phyloP scores from a whole-genome alignment of 53 echinoderm and acorn worm species.

The Paracentrotus lividus region DNA sequence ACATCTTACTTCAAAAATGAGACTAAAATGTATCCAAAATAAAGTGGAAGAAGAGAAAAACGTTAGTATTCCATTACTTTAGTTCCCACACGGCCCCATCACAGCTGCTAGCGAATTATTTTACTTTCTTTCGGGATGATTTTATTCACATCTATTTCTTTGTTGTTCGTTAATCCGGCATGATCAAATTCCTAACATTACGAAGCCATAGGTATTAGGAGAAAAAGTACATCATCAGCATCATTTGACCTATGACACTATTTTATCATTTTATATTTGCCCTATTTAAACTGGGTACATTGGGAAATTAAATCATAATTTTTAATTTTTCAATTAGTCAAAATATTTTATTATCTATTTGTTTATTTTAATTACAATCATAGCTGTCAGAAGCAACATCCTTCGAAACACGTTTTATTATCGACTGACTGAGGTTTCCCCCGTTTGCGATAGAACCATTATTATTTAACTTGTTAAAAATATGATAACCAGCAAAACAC shows the following conservation, averaged over 20 bases:
- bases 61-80: constrained; percentile 31
- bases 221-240: neutral
- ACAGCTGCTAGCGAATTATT: constrained; percentile 25
- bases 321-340: too few species aligned
- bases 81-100: constrained; percentile 22
- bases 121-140: constrained; percentile 1
- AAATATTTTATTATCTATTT: too few species aligned
- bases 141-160: constrained; percentile 4
- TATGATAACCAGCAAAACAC: too few species aligned
- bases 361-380: too few species aligned
- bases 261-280: neutral
- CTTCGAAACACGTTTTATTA: too few species aligned
- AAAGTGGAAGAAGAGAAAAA: constrained; percentile 22
- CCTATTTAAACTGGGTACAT: neutral
- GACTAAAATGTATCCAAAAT: neutral
- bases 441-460: too few species aligned
- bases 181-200: constrained; percentile 23
- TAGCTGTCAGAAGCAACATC: neutral
- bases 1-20: neutral
- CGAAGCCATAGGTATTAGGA: neutral
- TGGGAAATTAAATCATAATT: too few species aligned
- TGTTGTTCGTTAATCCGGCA: constrained; percentile 10
- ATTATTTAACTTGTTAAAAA: too few species aligned
- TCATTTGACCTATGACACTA: neutral
- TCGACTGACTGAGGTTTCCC: too few species aligned